Evolutionary conservation across 2,113 vertebrate genomes (phyloP), one percentile per base, ranked within the genome.

Genomic region (Gymnobelideus leadbeateri): DNA sequence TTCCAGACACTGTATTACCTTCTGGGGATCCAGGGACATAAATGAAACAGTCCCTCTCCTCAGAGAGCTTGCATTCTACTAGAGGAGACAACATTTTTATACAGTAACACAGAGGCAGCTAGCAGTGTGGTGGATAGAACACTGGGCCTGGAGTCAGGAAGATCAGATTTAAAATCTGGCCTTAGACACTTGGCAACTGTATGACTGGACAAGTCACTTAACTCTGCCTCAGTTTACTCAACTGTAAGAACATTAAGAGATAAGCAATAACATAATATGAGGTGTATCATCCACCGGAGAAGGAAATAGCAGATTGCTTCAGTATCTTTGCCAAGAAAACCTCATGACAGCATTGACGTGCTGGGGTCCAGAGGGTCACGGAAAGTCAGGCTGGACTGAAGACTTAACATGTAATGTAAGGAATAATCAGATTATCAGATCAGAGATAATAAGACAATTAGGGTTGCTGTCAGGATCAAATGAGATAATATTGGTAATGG

Each of bases 121-220:
- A 19, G 0, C 43, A 37, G 37, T 8, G 0, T 8, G 2, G n/a
- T 1, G 14, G 68, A 19, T 1, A 16, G 14, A n/a, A 37, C 14
- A 1, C 31, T 68, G 61, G 12, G 12, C 28, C 61, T 16, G 2
- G 26, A 57, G 61, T 68, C 12, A 4, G 28, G 31, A 19, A 16
- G 31, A 37, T 4, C 61, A 57, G 26, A 57, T 57, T 57, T 28
- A 9, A 61, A 61, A 61, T 61, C 8, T 31, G 68, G 68, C 68
- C 68, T 77, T 3, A 21, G 19, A 43, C 68, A 43, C 19, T 77
- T 19, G 14, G 12, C 37, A 16, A 31, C 31, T 77, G 0, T 31
- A 3, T 61, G 57, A 31, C 28, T 77, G 31, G 31, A 8, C 57
- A 31, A 37, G 57, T 11, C 31, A 12, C 57, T 68, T 31, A 3